Base-by-base conservation (phyloP, 2,797 vertebrate genomes). In the Scarus forsteni region DNA sequence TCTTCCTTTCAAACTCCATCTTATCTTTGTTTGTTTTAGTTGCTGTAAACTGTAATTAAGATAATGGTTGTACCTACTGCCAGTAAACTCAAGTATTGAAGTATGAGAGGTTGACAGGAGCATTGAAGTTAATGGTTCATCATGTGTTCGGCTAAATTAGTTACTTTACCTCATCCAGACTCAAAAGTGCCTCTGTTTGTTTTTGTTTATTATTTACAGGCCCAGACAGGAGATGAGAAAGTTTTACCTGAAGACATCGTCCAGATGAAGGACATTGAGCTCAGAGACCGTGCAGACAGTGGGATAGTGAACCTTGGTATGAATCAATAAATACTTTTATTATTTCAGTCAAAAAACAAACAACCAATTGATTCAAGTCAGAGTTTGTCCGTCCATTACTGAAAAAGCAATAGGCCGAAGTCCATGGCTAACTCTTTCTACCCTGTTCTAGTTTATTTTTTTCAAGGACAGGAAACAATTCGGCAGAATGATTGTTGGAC, bases 271-370 rank as follows among this genome's bases (percentile, higher is more conserved):
- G 70, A 86, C 10, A 19, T 49, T 0, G 66, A 65, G 38, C 14
- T 34, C 10, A 51, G 67, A 60, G 60, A 79, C 0, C 49, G 50
- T 0, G 13, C 65, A 15, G 63, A 58, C 35, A 79, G 73, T 5
- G 93, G 89, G 10, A 39, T 87, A 0, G 70, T 89, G 19, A 96
- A 92, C 49, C 75, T 90, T 51, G 96, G 95, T 95, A 86, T 13
- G 49, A 18, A 36, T 1, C 19, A 6, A 45, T 7, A 0, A 10
- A 12, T 9, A 3, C 3, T 40, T 11, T 40, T 11, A 60, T 34
- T 2, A 19, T 14, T 18, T 66, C 44, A 58, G 27, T 27, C 27
- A 27, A 2, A 27, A 27, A 27, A 27, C 27, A 27, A 0, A 57
- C 38, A 44, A 34, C 19, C 18, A n/a, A 27, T 27, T 27, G 27